Conservation (phyloP, 2,113 vertebrate genomes). For the Amphiprion percula region DNA sequence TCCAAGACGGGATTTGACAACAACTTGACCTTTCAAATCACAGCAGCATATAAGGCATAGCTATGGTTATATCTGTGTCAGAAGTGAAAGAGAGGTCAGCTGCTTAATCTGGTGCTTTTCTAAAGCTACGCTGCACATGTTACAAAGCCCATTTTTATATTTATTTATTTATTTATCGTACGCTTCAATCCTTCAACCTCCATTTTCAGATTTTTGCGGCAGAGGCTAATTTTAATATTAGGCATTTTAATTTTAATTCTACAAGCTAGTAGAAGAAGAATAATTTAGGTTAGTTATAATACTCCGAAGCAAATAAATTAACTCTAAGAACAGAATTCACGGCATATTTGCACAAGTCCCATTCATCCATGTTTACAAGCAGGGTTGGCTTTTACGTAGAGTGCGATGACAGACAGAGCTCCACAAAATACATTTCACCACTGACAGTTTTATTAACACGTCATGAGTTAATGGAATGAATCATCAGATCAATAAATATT, state of each 20-base stretch:
- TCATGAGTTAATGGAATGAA: constrained; percentile 54
- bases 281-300: neutral
- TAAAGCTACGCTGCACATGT: neutral
- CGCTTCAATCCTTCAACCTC: neutral
- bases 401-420: neutral
- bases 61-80: neutral
- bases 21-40: neutral
- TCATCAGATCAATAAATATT: constrained; percentile 56
- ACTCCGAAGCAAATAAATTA: neutral
- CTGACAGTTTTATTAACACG: constrained; percentile 65
- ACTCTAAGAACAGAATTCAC: neutral
- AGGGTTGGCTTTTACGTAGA: constrained; percentile 15
- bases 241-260: neutral
- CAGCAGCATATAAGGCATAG: neutral
- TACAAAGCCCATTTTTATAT: neutral
- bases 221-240: neutral
- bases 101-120: neutral
- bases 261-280: neutral
- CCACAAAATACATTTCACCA: constrained; percentile 38
- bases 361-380: constrained; percentile 6
- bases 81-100: neutral
- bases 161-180: neutral
- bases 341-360: neutral
- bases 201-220: neutral
- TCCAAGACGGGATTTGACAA: neutral